Percentiles rank a stretch among this genome's conserved stretches.
Conservation (phyloP, 2,888 invertebrate genomes). For the Patella ulyssiponensis region DNA sequence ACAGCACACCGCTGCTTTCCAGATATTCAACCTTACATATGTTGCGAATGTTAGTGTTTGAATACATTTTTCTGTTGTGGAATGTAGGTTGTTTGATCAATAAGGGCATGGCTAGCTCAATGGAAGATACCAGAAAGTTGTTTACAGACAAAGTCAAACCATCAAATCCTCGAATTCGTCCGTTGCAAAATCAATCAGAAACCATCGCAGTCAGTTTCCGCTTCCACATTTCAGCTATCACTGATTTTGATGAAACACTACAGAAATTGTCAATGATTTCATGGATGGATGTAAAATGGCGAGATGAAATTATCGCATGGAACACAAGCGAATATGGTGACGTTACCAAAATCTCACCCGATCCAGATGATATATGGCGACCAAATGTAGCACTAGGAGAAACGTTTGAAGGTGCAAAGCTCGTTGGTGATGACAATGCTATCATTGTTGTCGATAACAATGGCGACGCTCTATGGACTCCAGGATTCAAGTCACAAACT, state of each 20-base stretch:
- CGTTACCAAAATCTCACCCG: not conserved
- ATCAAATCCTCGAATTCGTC: not conserved
- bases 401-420: not conserved
- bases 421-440: not conserved
- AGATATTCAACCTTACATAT: too few relatives aligned
- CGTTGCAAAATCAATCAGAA: not conserved
- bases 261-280: not conserved
- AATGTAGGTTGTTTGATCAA: too few relatives aligned
- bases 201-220: not conserved
- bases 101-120: too few relatives aligned
- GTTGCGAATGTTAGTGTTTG: too few relatives aligned
- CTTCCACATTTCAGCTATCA: not conserved
- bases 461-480: not conserved
- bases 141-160: too few relatives aligned
- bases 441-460: not conserved
- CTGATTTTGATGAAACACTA: not conserved
- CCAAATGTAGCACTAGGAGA: not conserved
- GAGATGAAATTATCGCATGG: not conserved
- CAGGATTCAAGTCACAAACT: not conserved
- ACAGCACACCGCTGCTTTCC: too few relatives aligned
- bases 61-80: too few relatives aligned
- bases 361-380: conserved; percentile 2
- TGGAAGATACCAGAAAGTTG: too few relatives aligned
- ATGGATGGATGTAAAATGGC: not conserved
- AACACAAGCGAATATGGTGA: not conserved